Evolutionary conservation across 2,113 vertebrate species (phyloP), one percentile per base, ranked within the genome.

Genomic region (Ascaphus truei): DNA sequence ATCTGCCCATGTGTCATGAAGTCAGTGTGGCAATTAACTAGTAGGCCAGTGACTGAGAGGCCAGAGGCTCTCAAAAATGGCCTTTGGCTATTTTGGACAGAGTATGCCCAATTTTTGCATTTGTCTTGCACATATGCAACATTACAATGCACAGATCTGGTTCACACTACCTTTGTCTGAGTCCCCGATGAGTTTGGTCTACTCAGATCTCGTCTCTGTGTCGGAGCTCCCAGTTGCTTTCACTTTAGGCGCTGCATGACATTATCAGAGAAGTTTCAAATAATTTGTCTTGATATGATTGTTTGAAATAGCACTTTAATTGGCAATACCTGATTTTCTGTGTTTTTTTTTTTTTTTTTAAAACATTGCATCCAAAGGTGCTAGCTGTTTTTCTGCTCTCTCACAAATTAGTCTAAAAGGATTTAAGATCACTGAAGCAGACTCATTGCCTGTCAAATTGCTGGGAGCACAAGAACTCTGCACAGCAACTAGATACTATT

Each of bases 1-100:
- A 92, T 93, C 90, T 91, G 89, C 87, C 88, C 88, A 85, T 92
- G 90, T 92, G 91, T 92, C 89, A 91, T 76, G 27, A 87, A 86
- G 90, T 89, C 91, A 81, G 83, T 88, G 92, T 92, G 92, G 93
- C 93, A 98, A 98, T 98, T 98, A 98, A 94, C 86, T 91, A 93
- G 94, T 66, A 94, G 94, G 91, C 92, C 93, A 92, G 91, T 89
- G 93, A 93, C 92, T 93, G 91, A 88, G 93, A 93, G 94, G 93
- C 93, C 91, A 94, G 92, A 88, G 93, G 93, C 95, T 95, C 86
- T 82, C 83, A 86, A 76, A 90, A 90, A 95, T 93, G 93, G 93
- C 96, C 95, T 74, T 79, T 92, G 93, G 96, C 94, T 87, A 94
- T 94, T 79, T 72, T 86, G 92, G 90, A 71, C 80, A 73, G 75